Base-by-base conservation (phyloP, 1,140 invertebrate genomes). In the Reticulitermes speratus region DNA sequence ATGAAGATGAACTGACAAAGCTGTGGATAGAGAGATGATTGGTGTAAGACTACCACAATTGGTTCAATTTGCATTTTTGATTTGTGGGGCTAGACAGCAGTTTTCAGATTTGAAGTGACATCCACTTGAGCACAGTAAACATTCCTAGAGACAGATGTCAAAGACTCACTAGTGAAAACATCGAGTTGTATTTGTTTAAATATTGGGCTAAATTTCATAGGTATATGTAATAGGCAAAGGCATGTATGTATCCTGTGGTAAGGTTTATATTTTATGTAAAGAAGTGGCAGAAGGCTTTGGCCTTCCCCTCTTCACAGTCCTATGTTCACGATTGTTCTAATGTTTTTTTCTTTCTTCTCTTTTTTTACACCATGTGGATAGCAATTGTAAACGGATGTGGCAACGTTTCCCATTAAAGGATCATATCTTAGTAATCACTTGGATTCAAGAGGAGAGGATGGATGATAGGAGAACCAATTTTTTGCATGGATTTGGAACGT, bases 371-470 rank as follows among this genome's bases (percentile, higher is more conserved):
- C 52, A 44, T 59, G 30, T 85, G 85, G 85, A 85, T 85, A 85
- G 85, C 85, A 85, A 85, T 85, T 85, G 85, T 85, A 85, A 55
- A 85, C 45, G 65, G 85, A 85, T 55, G 45, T 81, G 85, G 85
- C 83, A 84, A 55, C 75, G 52, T 85, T 69, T 85, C 65, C 55
- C 85, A 85, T 69, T 85, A 85, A 85, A 85, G 45, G 65, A 55
- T 48, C 38, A 52, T 84, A 19, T 84, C 44, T 84, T 52, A 52
- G 83, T 45, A 84, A 52, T 84, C 52, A 44, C 44, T 84, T 84
- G 45, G 83, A 59, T 21, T 85, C 52, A 85, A 85, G 85, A 85
- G 85, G 85, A 85, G 85, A 85, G 84, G 52, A 85, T 45, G 45
- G 85, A 48, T 55, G 44, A 48, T 85, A 45, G 38, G 44, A 55